Evolutionary conservation across 2,113 vertebrate genomes (phyloP).

Genomic region (Chlorodrepanis virens): DNA sequence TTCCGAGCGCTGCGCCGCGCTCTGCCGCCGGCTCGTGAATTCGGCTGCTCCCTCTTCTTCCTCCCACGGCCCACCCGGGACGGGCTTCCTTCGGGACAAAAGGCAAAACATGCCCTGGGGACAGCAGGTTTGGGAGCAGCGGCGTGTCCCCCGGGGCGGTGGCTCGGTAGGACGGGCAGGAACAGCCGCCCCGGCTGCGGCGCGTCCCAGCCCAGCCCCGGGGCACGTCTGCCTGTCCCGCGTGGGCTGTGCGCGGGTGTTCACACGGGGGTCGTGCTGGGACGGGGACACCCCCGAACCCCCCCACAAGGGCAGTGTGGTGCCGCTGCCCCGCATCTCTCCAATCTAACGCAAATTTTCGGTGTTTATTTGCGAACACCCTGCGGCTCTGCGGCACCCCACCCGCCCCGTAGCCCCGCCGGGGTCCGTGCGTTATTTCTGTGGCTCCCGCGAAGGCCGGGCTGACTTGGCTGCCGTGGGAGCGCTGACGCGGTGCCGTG

Average conservation of each 20-base stretch:
- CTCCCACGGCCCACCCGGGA: neutral
- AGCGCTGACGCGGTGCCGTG: neutral
- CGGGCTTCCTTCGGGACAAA: neutral
- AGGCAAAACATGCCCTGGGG: neutral
- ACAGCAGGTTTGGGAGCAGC: neutral
- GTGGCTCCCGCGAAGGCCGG: neutral
- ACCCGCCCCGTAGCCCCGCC: too few species aligned
- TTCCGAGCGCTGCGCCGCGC: accelerated
- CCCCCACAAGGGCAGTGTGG: accelerated
- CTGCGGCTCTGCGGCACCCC: accelerated
- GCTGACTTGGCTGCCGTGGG: neutral
- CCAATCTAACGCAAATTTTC: accelerated
- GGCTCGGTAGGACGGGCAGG: neutral
- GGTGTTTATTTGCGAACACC: neutral
- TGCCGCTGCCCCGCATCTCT: neutral
- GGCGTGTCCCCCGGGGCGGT: neutral
- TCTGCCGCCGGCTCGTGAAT: neutral
- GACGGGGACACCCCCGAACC: neutral
- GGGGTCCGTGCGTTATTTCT: neutral
- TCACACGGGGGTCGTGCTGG: neutral
- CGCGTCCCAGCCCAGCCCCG: neutral
- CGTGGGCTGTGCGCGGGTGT: accelerated
- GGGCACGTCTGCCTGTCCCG: neutral
- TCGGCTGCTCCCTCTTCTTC: neutral
- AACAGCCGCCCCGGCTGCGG: neutral